Conservation (phyloP, 1,140 invertebrate species). For the Drosophila pandora region DNA sequence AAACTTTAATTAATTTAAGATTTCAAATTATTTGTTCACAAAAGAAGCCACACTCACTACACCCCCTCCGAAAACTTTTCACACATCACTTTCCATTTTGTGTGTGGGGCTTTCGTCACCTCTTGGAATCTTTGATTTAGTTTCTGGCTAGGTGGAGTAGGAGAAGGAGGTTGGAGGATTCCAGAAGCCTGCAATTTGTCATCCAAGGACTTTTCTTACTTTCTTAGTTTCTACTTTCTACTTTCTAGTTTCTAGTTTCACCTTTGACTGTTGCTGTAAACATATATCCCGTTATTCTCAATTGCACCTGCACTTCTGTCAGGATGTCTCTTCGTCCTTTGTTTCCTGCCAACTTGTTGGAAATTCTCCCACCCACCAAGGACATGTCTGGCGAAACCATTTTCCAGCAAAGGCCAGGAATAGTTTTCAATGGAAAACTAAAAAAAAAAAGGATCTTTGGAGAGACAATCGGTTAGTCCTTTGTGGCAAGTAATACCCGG, state of each 20-base stretch:
- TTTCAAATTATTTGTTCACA: slow-evolving; percentile 33
- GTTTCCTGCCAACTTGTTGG: slow-evolving; percentile 45
- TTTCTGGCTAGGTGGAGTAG: slow-evolving; percentile 9
- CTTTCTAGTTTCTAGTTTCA: slow-evolving; percentile 14
- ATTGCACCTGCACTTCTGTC: slow-evolving; percentile 30
- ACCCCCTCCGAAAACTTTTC: slow-evolving; percentile 9
- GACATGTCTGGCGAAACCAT: neutral
- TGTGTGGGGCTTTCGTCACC: slow-evolving; percentile 22
- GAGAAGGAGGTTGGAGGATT: neutral
- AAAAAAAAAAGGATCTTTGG: too few relatives aligned
- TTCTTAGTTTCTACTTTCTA: neutral
- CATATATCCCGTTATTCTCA: slow-evolving; percentile 25
- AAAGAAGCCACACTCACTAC: neutral
- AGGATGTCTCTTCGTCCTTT: neutral
- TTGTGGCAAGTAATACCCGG: neutral
- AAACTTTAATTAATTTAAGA: slow-evolving; percentile 45
- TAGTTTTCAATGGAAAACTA: neutral
- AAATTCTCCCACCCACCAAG: slow-evolving; percentile 4
- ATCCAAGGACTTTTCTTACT: neutral
- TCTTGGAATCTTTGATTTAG: neutral
- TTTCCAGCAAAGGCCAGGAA: neutral
- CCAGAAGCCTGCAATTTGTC: slow-evolving; percentile 41
- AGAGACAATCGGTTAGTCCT: too few relatives aligned
- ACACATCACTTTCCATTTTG: slow-evolving; percentile 5
- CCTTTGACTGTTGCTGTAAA: slow-evolving; percentile 33